Percentiles rank a stretch among this genome's conserved stretches.
Evolutionary conservation across 1,140 invertebrate species (phyloP).

Genomic region (Papilio glaucus): DNA sequence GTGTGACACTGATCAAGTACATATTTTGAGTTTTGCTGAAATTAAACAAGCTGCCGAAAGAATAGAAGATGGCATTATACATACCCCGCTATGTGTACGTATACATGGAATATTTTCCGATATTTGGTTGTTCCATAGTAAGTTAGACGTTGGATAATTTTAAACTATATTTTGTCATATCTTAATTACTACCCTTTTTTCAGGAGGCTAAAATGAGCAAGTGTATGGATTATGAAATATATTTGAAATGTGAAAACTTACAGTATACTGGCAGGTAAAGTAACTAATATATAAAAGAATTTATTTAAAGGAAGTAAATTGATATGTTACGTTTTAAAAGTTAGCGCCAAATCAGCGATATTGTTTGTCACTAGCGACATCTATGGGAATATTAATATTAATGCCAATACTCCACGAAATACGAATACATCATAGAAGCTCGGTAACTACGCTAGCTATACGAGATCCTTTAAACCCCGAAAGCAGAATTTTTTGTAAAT

Average conservation of each 20-base stretch:
- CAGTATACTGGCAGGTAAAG: conserved; percentile 76
- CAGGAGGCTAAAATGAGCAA: conserved; percentile 77
- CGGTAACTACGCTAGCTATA: too few relatives aligned
- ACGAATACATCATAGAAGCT: too few relatives aligned
- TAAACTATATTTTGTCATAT: neutral
- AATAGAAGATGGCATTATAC: conserved; percentile 72
- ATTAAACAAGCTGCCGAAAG: conserved; percentile 71
- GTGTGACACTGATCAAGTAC: conserved; percentile 45
- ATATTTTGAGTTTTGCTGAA: conserved; percentile 66
- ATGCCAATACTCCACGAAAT: too few relatives aligned
- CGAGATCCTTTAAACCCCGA: too few relatives aligned
- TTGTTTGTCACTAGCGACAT: too few relatives aligned
- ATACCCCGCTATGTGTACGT: conserved; percentile 76
- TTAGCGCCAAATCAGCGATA: too few relatives aligned
- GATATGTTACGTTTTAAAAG: neutral
- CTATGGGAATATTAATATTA: too few relatives aligned
- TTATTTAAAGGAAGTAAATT: neutral
- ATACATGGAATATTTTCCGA: conserved; percentile 27
- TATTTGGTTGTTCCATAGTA: neutral
- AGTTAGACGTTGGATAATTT: neutral
- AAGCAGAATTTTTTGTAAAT: too few relatives aligned
- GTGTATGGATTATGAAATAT: conserved; percentile 75
- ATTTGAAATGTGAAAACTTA: conserved; percentile 78
- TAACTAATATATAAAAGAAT: conserved; percentile 19
- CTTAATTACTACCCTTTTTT: conserved; percentile 42